Percentiles rank a stretch among this genome's conserved stretches.
These are phyloP conservation scores for Phania funesta DNA, from an alignment of 2,888 invertebrate species.

Conservation along the genomic window DNA sequence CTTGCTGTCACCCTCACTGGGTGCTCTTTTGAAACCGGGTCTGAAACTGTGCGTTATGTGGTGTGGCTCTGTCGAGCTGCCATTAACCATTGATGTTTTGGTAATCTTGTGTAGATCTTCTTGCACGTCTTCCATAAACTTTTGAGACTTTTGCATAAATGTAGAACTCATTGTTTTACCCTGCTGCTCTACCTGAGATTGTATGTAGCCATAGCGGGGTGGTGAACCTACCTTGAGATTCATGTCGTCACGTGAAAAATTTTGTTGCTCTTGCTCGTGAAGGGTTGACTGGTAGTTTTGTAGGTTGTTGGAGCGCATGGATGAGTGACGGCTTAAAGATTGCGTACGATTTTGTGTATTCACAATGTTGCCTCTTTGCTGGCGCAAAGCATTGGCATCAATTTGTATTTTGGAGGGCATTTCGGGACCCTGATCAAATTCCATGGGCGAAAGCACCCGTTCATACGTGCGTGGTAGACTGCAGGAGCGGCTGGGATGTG, in stretches of 20 bases:
- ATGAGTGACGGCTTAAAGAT: slow-evolving; percentile 76
- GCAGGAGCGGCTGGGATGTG: slow-evolving; percentile 81
- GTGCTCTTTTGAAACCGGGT: slow-evolving; percentile 79
- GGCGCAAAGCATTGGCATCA: slow-evolving; percentile 73
- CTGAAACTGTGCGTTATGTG: slow-evolving; percentile 74
- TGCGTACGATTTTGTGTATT: slow-evolving; percentile 71
- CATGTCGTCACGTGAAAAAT: slow-evolving; percentile 75
- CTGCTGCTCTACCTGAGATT: slow-evolving; percentile 81
- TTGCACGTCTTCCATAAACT: slow-evolving; percentile 85
- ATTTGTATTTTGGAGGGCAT: slow-evolving; percentile 79
- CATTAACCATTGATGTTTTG: slow-evolving; percentile 65
- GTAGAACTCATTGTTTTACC: slow-evolving; percentile 85
- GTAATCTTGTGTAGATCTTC: slow-evolving; percentile 81
- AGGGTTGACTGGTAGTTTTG: slow-evolving; percentile 64
- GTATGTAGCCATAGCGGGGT: slow-evolving; percentile 83
- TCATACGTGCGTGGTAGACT: slow-evolving; percentile 82
- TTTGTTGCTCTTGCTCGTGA: slow-evolving; percentile 67
- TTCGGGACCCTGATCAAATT: slow-evolving; percentile 82
- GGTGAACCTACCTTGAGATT: slow-evolving; percentile 83
- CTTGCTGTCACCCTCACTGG: slow-evolving; percentile 80
- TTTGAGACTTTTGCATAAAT: slow-evolving; percentile 86
- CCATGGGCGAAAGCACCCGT: slow-evolving; percentile 83
- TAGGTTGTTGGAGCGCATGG: slow-evolving; percentile 71
- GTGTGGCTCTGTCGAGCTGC: slow-evolving; percentile 47
- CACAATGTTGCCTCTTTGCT: slow-evolving; percentile 72